Conservation (phyloP, 2,113 vertebrate species). For the Halichoerus grypus region DNA sequence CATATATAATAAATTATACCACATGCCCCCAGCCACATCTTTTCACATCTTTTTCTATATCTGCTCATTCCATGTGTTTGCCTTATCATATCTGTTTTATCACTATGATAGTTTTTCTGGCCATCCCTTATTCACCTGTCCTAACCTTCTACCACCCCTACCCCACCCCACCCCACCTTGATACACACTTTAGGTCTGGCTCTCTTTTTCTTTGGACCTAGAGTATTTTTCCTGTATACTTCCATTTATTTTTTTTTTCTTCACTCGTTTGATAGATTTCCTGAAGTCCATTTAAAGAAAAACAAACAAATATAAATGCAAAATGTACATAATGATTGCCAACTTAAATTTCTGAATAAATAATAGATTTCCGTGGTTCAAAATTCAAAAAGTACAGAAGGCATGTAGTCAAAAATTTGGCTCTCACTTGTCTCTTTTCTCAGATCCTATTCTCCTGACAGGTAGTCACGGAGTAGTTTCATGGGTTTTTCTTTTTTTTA, state of each 20-base stretch:
- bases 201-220: not conserved
- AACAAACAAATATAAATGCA: not conserved
- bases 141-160: not conserved
- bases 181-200: not conserved
- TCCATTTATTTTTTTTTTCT: not conserved
- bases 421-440: not conserved
- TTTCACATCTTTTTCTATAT: not conserved
- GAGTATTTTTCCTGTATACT: not conserved
- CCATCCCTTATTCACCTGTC: not conserved
- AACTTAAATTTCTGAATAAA: slow-evolving; percentile 11
- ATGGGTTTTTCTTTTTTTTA: not conserved
- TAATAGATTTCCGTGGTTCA: not conserved
- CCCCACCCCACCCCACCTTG: fast-evolving
- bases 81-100: not conserved
- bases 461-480: not conserved
- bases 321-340: not conserved
- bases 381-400: not conserved
- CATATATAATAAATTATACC: not conserved
- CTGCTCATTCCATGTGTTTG: not conserved
- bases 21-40: not conserved
- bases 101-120: not conserved
- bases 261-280: not conserved
- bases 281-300: not conserved
- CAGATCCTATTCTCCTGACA: not conserved
- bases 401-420: not conserved